Evolutionary conservation across 2,888 invertebrate species (phyloP).

Genomic region (Tenthredo amoena): DNA sequence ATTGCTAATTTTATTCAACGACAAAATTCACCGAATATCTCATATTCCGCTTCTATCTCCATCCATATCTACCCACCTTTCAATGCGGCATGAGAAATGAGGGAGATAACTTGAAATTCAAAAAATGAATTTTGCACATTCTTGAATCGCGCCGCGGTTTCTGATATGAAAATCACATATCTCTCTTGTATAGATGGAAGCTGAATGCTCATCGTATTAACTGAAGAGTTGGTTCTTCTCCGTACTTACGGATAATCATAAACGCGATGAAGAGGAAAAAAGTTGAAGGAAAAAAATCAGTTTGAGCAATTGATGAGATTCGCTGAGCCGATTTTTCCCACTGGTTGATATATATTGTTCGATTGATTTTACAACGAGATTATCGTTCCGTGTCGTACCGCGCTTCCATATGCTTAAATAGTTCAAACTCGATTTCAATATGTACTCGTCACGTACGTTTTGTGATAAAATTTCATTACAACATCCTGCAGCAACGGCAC

Average conservation of each 20-base stretch:
- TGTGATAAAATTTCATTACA: constrained; percentile 15
- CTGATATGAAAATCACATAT: too few relatives aligned
- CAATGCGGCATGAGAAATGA: background rate
- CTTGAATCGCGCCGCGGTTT: too few relatives aligned
- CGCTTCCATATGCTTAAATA: too few relatives aligned
- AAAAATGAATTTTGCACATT: background rate
- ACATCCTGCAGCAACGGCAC: background rate
- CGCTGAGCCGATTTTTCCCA: background rate
- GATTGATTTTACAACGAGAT: background rate
- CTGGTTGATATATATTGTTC: background rate
- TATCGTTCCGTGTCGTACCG: too few relatives aligned
- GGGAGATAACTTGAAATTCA: background rate
- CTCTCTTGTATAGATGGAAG: too few relatives aligned
- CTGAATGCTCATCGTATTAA: too few relatives aligned
- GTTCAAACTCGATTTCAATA: background rate
- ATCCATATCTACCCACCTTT: background rate
- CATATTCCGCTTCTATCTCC: background rate
- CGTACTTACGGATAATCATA: too few relatives aligned
- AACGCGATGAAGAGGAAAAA: too few relatives aligned
- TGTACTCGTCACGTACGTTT: background rate
- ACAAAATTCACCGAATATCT: background rate
- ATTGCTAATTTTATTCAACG: constrained; percentile 6
- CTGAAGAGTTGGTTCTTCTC: too few relatives aligned
- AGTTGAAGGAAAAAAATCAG: too few relatives aligned
- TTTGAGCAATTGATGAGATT: too few relatives aligned